Conservation (phyloP, 2,888 invertebrate genomes). For the Acronicta aceris region DNA sequence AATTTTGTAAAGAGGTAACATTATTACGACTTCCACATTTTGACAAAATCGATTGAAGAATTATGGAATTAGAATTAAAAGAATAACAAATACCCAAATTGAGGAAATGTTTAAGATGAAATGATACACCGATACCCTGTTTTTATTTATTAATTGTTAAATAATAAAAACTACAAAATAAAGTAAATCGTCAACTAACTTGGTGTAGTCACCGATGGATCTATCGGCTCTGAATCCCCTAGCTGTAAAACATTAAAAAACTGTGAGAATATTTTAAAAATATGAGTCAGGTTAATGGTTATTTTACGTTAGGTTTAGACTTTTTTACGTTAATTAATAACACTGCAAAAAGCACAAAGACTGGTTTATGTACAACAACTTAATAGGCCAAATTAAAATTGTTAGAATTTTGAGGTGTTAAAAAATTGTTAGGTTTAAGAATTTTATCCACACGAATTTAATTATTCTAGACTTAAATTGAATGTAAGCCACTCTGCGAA, state of each 20-base stretch:
- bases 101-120: too few relatives aligned
- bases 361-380: slow-evolving; percentile 23
- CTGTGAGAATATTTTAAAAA: slow-evolving; percentile 6
- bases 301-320: too few relatives aligned
- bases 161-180: background rate
- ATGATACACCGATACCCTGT: too few relatives aligned
- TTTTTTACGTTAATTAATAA: slow-evolving; percentile 14
- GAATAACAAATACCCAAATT: too few relatives aligned
- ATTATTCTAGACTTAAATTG: too few relatives aligned
- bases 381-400: slow-evolving; percentile 18
- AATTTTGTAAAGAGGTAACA: too few relatives aligned
- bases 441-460: background rate
- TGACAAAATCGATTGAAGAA: too few relatives aligned
- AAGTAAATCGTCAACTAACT: slow-evolving; percentile 5
- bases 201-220: background rate
- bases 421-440: background rate
- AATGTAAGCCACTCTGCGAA: too few relatives aligned
- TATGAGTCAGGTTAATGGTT: slow-evolving; percentile 29
- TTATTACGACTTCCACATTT: too few relatives aligned
- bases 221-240: background rate
- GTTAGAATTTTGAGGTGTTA: slow-evolving; percentile 42
- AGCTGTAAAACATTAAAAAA: slow-evolving; percentile 23
- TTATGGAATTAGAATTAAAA: too few relatives aligned
- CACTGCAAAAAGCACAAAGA: slow-evolving; percentile 57
- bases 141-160: too few relatives aligned